phyloP scores from a whole-genome alignment of 2,113 vertebrate species.

The Heterocephalus glaber region DNA sequence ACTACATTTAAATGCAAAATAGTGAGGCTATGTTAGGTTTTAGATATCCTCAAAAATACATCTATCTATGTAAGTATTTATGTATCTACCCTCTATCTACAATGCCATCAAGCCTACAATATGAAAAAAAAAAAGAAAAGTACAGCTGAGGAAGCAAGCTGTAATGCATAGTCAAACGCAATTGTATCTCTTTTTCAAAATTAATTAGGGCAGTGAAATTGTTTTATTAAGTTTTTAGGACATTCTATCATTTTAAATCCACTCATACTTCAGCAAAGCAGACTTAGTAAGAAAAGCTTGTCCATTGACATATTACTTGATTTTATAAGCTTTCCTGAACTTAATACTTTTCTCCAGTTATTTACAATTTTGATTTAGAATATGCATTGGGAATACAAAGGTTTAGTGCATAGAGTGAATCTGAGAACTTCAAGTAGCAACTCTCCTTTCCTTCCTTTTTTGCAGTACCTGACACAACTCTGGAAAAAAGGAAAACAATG shows the following conservation, averaged over 20 bases:
- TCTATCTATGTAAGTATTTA: too few relatives aligned
- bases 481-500: neutral
- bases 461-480: fast-evolving
- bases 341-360: neutral
- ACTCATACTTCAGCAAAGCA: neutral
- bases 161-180: neutral
- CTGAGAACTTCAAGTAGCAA: neutral
- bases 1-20: neutral
- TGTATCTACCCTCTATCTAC: too few relatives aligned
- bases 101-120: neutral
- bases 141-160: neutral
- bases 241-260: neutral
- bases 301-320: neutral
- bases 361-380: neutral
- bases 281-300: neutral
- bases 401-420: neutral
- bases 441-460: neutral
- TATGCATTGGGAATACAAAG: fast-evolving
- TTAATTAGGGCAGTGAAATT: neutral
- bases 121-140: neutral
- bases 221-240: neutral
- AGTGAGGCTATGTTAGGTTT: neutral
- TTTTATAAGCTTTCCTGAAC: neutral
- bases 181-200: neutral
- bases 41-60: neutral